Base-by-base conservation (phyloP, 2,113 vertebrate genomes). In the Sciurus niger region DNA sequence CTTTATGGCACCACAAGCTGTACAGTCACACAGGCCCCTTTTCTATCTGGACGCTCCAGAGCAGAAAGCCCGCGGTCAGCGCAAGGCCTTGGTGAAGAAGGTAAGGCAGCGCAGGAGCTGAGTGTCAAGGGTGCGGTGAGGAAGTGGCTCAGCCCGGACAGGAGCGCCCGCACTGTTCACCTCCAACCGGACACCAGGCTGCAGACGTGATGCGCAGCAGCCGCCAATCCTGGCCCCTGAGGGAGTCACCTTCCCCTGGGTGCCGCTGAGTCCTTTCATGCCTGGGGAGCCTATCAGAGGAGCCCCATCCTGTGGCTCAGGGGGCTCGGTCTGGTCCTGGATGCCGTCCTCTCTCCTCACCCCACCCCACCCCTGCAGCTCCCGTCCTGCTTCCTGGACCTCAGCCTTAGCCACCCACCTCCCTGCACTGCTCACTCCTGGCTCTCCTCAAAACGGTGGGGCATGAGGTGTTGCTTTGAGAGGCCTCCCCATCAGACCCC, bases 191-290 rank as follows among this genome's bases (percentile, higher is more conserved):
- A 40, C 3, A 12, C 0, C n/a, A 34, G 9, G 5, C 63, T 17
- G 46, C 25, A 22, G 6, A 3, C 17, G 18, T 6, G 25, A 87
- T 40, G 16, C 20, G 46, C 43, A 40, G 43, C 11, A 43, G 37
- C 37, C 30, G 0, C 9, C 12, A 34, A 10, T 3, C 65, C 51
- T 79, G 25, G 76, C 14, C 73, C 18, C 0, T 6, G 2, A 12
- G 7, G 16, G 51, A 28, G 32, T 13, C 1, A 0, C 4, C 1
- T 6, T 4, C 34, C 53, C 9, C 4, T 0, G 13, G 46, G 16
- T 14, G 8, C 58, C 12, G 17, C 28, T 13, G 32, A 30, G 28
- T 18, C 10, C 53, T 28, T 55, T 14, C 9, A 4, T 0, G 22
- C 70, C 0, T 3, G 3, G 30, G 22, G 32, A 60, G 9, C 46